Percentiles rank a stretch among this genome's conserved stretches.
These are phyloP conservation scores for Chanos chanos DNA, from an alignment of 2,797 vertebrate species.

Conservation along the genomic window DNA sequence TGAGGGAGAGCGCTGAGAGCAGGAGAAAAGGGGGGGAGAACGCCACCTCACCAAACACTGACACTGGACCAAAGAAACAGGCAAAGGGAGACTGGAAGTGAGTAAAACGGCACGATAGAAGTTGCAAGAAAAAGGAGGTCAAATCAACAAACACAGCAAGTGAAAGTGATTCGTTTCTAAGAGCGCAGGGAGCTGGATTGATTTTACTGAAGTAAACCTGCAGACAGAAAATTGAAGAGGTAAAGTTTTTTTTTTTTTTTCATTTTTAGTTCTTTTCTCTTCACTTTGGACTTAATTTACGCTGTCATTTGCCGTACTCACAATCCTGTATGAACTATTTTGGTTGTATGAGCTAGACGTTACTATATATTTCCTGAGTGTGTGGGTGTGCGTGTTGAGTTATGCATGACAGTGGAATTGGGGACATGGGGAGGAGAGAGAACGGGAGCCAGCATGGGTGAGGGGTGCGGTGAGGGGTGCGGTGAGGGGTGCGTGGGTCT, in stretches of 20 bases:
- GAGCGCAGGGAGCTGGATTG: slow-evolving; percentile 18
- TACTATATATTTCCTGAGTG: slow-evolving; percentile 57
- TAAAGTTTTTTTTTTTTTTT: not conserved
- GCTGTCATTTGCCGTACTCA: too few relatives aligned
- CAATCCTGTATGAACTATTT: slow-evolving; percentile 53
- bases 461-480: slow-evolving; percentile 24
- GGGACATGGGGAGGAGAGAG: slow-evolving; percentile 56
- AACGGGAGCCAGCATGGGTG: slow-evolving; percentile 34
- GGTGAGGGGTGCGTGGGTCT: not conserved
- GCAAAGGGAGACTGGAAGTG: slow-evolving; percentile 44
- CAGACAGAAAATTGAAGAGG: slow-evolving; percentile 6
- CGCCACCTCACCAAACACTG: slow-evolving; percentile 74
- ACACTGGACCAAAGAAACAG: slow-evolving; percentile 58
- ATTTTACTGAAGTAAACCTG: too few relatives aligned
- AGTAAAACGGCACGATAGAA: not conserved
- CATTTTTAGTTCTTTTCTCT: not conserved
- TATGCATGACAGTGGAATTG: slow-evolving; percentile 68
- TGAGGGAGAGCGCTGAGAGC: slow-evolving; percentile 2
- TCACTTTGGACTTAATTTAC: not conserved
- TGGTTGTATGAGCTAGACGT: slow-evolving; percentile 54
- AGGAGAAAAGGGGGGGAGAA: too few relatives aligned
- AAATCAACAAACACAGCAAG: slow-evolving; percentile 19
- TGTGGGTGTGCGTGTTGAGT: slow-evolving; percentile 46
- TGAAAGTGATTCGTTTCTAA: too few relatives aligned
- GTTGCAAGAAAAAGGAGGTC: not conserved